Percentiles rank a stretch among this genome's conserved stretches.
Conservation (phyloP, 2,888 invertebrate genomes). For the Diarsia mendica region DNA sequence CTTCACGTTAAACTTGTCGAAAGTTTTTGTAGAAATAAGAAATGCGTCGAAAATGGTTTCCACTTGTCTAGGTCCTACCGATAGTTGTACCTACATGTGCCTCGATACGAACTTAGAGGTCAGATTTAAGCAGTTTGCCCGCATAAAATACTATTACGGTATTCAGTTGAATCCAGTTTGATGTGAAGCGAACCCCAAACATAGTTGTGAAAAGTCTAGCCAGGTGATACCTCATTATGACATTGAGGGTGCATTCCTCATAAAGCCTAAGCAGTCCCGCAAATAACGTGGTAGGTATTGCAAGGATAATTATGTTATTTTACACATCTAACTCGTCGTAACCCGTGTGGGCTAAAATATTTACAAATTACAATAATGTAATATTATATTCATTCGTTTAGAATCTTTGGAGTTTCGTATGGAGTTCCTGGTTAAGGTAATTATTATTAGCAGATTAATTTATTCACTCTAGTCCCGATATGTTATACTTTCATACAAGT, state of each 20-base stretch:
- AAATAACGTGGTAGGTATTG: background rate
- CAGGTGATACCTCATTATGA: background rate
- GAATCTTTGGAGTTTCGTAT: conserved; percentile 15
- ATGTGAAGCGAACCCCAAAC: background rate
- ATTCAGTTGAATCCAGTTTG: background rate
- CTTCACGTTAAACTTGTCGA: background rate
- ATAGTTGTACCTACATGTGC: too few relatives aligned
- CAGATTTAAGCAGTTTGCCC: too few relatives aligned
- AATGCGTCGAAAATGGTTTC: background rate
- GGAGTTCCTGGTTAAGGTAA: conserved; percentile 19
- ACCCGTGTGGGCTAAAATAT: background rate
- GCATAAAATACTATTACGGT: too few relatives aligned
- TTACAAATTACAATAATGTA: conserved; percentile 39
- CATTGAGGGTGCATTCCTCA: background rate
- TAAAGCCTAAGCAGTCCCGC: too few relatives aligned
- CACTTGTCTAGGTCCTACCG: background rate
- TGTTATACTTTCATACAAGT: background rate
- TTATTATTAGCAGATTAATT: conserved; percentile 39
- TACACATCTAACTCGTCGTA: background rate
- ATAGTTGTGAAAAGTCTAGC: background rate
- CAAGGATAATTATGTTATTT: conserved; percentile 1
- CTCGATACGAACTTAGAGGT: too few relatives aligned
- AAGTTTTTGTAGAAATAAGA: background rate
- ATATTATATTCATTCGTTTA: conserved; percentile 49
- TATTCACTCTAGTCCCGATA: background rate